phyloP scores from a whole-genome alignment of 2,888 invertebrate species.

The Cerastis leucographa region DNA sequence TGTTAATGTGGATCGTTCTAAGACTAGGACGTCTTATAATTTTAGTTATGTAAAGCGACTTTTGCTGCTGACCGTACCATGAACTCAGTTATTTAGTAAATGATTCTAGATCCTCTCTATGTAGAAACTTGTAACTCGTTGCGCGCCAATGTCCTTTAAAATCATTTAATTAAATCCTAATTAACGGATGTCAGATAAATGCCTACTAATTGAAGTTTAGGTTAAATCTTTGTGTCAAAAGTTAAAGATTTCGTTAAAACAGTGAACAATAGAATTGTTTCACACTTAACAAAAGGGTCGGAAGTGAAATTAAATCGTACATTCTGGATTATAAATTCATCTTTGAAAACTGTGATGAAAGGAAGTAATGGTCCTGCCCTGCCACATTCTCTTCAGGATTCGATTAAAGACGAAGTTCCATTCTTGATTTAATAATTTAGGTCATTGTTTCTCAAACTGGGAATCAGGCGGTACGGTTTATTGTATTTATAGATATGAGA shows the following conservation, averaged over 20 bases:
- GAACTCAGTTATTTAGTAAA: neutral
- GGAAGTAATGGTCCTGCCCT: conserved; percentile 9
- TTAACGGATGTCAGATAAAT: neutral
- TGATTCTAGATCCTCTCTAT: neutral
- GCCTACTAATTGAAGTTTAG: neutral
- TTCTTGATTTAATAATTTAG: conserved; percentile 3
- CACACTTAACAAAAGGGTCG: conserved; percentile 10
- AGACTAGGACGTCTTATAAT: no score
- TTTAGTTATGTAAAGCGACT: no score
- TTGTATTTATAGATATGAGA: no score
- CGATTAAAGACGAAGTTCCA: conserved; percentile 15
- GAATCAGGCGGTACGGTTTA: neutral
- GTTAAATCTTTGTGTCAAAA: conserved; percentile 3
- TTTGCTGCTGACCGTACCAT: no score
- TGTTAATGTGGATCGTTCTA: no score
- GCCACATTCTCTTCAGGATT: conserved; percentile 7
- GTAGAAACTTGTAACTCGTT: neutral
- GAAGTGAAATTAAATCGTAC: conserved; percentile 35
- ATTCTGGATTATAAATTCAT: conserved; percentile 28
- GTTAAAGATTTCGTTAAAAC: conserved; percentile 10
- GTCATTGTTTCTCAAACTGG: neutral
- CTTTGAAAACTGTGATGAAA: conserved; percentile 27
- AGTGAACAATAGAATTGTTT: conserved; percentile 27
- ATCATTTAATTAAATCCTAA: neutral
- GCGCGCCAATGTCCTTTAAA: neutral